Base-by-base conservation (phyloP, 2,113 vertebrate genomes). In the Capreolus pygargus region DNA sequence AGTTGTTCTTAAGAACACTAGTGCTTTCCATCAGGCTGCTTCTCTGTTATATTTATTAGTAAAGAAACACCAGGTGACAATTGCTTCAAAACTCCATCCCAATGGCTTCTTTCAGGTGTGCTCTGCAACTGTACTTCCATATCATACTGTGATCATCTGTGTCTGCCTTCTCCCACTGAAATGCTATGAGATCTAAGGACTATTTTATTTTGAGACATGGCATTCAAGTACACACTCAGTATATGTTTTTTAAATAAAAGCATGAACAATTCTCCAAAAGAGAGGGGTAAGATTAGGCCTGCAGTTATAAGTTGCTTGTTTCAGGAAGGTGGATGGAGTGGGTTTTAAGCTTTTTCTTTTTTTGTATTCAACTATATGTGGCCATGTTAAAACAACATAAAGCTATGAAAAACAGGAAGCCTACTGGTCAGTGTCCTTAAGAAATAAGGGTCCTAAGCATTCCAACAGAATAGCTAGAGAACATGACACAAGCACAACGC, bases 1-100 rank as follows among this genome's bases (percentile, higher is more conserved):
- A 28, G 55, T 61, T 95, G 33, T 60, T 95, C 39, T 82, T 45
- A 60, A 93, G 85, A 91, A 89, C 3, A 45, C 94, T 90, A 50
- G 67, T 88, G 76, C 60, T 96, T 67, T 76, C 78, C 45, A 28
- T 28, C 61, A 74, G 61, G 45, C 70, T 93, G 74, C 47, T 96
- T 94, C 61, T 81, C 64, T 43, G 54, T 86, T n/a, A 33, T 9
- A 58, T 52, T 74, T 93, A 30, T 97, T 94, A 95, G 67, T 58
- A n/a, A n/a, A 84, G 60, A 96, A 97, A 97, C 57, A 28, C 52
- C 89, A 96, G 25, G 64, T 86, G 81, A 95, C 64, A 78, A 17
- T 50, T 60, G 84, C 94, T 97, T 97, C 89, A 96, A 95, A 97
- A 97, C 89, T 97, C 36, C 28, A 9, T 57, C 54, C 86, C 81